phyloP scores from a whole-genome alignment of 2,888 invertebrate species.

The Axea sp. region DNA sequence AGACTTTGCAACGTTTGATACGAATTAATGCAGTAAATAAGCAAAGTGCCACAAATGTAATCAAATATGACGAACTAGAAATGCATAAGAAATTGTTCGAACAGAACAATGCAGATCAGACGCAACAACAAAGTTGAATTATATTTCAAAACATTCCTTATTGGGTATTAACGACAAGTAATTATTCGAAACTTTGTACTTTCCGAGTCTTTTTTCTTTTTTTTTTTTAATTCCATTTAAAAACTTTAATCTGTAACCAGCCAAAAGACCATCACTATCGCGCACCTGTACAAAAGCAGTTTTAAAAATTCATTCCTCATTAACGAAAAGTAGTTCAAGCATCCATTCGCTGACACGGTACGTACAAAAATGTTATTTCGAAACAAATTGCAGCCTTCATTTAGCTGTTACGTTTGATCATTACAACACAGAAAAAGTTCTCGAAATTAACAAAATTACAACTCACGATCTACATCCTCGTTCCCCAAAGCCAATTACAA shows the following conservation, averaged over 20 bases:
- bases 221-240: slow-evolving; percentile 10
- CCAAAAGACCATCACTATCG: not conserved
- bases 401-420: not conserved
- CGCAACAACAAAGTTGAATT: no score
- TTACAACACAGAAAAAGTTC: slow-evolving; percentile 5
- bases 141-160: no score
- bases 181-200: no score
- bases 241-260: slow-evolving; percentile 5
- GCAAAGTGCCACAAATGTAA: no score
- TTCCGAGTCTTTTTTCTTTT: no score
- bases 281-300: not conserved
- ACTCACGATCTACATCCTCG: not conserved
- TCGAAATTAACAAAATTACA: slow-evolving; percentile 8
- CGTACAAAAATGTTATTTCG: not conserved
- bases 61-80: no score
- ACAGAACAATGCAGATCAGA: no score
- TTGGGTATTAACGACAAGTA: no score
- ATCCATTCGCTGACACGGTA: not conserved
- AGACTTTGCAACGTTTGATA: no score
- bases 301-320: slow-evolving; percentile 12
- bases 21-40: no score
- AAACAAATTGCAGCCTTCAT: not conserved
- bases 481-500: not conserved
- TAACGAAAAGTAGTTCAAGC: slow-evolving; percentile 10
- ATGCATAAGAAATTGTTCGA: no score